Base-by-base conservation (phyloP, 2,113 vertebrate genomes). In the Triplophysa siluroides region DNA sequence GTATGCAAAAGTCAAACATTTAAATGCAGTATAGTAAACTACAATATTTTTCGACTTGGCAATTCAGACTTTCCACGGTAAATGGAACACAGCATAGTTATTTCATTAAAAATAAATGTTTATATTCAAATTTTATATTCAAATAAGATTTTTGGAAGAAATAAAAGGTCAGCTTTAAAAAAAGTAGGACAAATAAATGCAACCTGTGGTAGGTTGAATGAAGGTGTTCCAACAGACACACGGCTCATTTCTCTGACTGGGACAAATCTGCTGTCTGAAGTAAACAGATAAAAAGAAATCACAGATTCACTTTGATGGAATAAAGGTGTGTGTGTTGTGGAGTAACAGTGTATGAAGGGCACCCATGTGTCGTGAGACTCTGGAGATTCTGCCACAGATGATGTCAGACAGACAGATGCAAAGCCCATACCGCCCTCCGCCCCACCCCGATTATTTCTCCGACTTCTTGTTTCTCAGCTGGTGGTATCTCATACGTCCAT, bases 371-470 rank as follows among this genome's bases (percentile, higher is more conserved):
- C 38, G n/a, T 69, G n/a, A 78, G 80, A 65, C 67, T 76, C 56
- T 58, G n/a, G 54, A 82, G 80, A 60, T 78, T 65, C 54, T 76
- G 60, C 45, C 56, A 77, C 58, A 63, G 10, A 45, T 12, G 10
- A 19, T 63, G 78, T 79, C 82, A 80, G 82, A 76, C 81, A 74
- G 79, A 84, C 66, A 79, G 26, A 84, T 84, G 75, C 73, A 63
- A 56, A 26, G n/a, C 21, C 66, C 54, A 41, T 3, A 65, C 45
- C 73, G 8, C 80, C 58, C 68, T 18, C 61, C 60, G 68, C 38
- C 80, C 47, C 24, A 65, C 75, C 47, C 38, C 38, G 3, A 81
- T 71, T 50, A 75, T 81, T 41, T 68, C 56, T 76, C 68, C 54
- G 52, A 18, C 7, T 14, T 62, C n/a, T 10, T 8, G 58, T 72